Base-by-base conservation (phyloP, 2,888 invertebrate genomes). In the Yponomeuta evonymella region DNA sequence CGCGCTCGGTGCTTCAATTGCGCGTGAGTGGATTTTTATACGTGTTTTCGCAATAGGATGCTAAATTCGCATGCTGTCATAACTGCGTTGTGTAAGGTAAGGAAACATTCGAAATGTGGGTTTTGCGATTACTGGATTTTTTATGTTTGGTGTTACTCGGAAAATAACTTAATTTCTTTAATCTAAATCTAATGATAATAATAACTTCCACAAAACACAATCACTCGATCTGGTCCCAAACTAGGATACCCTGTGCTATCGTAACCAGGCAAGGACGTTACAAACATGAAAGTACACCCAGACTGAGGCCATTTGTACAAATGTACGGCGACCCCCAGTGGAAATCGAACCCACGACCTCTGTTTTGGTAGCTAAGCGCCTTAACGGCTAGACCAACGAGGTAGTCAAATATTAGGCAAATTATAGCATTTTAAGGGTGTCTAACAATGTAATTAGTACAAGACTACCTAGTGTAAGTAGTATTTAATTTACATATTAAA, bases 1-100 rank as follows among this genome's bases (percentile, higher is more conserved):
- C 62, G 89, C 84, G 62, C 84, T 92, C 72, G 91, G 92, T 71
- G 92, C 91, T 72, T 85, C 90, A 15, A 87, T 92, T 74, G 81
- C 86, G 79, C 88, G 91, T 91, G 78, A 91, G 91, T 91, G 12
- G 11, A 10, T 69, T 69, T 51, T 51, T 69, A 58, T 65, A 33
- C 65, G 33, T 65, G 65, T 65, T 65, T 65, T 51, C 48, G 51
- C 11, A n/a, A 69, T 58, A 58, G 12, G 51, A 15, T 15, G 51
- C 51, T 58, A 15, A 12, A 58, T 58, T 58, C 12, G 51, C 15
- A 15, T 58, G 51, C 15, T 58, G 51, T 15, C 51, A 58, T 3
- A 58, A 58, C 12, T 58, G 51, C 51, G 51, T 58, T 58, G 51
- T 58, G 51, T 58, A 58, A 58, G 51, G 51, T 58, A 15, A 12